These are phyloP conservation scores for Aphelocoma californica DNA, from an alignment of 2,797 vertebrate species.

Conservation along the genomic window DNA sequence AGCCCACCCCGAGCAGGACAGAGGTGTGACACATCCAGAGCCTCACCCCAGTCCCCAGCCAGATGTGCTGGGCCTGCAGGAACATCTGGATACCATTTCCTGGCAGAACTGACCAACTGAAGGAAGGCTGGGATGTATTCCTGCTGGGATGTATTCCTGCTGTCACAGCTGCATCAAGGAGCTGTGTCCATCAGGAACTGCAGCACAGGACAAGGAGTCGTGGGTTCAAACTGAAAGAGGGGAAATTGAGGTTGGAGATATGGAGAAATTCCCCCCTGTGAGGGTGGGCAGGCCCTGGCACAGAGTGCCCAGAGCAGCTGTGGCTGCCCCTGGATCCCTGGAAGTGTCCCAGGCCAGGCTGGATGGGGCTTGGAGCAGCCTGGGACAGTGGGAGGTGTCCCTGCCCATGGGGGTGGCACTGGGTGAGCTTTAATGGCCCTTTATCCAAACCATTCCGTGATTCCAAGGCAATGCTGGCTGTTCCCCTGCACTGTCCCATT, in stretches of 20 bases:
- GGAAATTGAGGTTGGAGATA: background rate
- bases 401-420: background rate
- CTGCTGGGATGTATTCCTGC: background rate
- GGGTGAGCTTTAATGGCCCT: background rate
- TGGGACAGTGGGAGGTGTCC: background rate
- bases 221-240: background rate
- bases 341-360: background rate
- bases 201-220: background rate
- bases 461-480: background rate
- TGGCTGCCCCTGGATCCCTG: background rate
- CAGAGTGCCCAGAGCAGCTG: background rate
- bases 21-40: background rate
- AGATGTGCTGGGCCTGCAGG: background rate
- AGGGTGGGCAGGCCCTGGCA: background rate
- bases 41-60: background rate
- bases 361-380: background rate
- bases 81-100: background rate
- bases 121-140: background rate
- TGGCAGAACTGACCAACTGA: fast-evolving
- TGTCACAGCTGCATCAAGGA: background rate
- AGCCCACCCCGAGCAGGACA: background rate
- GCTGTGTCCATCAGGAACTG: background rate
- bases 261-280: background rate
- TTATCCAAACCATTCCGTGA: background rate
- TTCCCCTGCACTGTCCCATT: background rate